These are phyloP conservation scores for Tichodroma muraria DNA, from an alignment of 2,113 vertebrate species.

Conservation along the genomic window DNA sequence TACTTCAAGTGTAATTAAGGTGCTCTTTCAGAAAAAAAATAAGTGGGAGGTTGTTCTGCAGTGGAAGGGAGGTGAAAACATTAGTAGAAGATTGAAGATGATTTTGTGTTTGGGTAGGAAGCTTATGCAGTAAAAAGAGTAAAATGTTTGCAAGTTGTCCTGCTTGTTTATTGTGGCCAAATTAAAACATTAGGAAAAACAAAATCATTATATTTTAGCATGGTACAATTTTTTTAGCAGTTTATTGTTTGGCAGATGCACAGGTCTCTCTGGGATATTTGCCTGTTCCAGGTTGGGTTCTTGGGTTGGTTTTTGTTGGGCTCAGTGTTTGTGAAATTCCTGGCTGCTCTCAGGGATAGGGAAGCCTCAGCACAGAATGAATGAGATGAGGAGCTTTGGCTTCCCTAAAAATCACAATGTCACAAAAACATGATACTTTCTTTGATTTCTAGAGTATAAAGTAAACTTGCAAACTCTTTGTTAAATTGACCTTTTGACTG, in stretches of 20 bases:
- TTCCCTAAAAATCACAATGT: neutral
- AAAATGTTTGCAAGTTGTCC: neutral
- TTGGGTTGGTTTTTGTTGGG: neutral
- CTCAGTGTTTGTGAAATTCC: neutral
- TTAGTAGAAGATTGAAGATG: neutral
- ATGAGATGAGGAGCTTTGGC: neutral
- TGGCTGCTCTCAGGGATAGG: neutral
- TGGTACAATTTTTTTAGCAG: neutral
- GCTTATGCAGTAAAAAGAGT: neutral
- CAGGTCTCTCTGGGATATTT: neutral
- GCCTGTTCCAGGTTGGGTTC: neutral
- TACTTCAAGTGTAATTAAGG: neutral
- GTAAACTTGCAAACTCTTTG: neutral
- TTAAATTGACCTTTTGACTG: neutral
- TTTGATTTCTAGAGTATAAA: neutral
- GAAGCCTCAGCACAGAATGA: neutral
- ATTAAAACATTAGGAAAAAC: neutral
- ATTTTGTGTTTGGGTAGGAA: neutral
- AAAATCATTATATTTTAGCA: neutral
- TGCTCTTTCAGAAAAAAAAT: neutral
- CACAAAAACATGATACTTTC: fast-evolving
- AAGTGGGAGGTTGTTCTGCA: neutral
- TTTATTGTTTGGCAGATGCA: neutral
- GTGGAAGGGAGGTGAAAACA: neutral
- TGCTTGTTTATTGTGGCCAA: neutral